These are phyloP conservation scores for Lasioglossum marginatum DNA, from an alignment of 2,888 invertebrate genomes.

Conservation along the genomic window DNA sequence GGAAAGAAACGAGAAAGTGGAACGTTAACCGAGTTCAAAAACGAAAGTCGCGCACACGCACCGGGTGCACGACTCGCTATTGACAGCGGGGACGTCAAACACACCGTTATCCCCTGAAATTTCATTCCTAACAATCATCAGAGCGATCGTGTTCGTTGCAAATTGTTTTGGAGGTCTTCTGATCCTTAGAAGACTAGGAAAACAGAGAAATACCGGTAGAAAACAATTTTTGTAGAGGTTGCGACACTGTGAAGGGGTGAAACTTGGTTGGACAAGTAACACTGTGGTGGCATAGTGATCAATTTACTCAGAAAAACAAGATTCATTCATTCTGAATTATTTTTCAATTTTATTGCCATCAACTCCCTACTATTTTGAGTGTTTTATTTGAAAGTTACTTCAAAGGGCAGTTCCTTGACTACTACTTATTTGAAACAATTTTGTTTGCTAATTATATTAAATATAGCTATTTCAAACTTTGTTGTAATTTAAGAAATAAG, in stretches of 20 bases:
- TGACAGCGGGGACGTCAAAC: constrained; percentile 27
- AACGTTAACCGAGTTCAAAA: constrained; percentile 61
- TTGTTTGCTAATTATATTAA: too few relatives aligned
- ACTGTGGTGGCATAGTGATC: not conserved
- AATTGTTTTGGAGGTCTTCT: too few relatives aligned
- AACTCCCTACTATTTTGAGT: too few relatives aligned
- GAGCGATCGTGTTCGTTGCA: not conserved
- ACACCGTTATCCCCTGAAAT: not conserved
- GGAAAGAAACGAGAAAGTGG: constrained; percentile 55
- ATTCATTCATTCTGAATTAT: not conserved
- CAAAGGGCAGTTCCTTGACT: too few relatives aligned
- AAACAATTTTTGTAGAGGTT: too few relatives aligned
- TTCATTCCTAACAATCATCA: not conserved
- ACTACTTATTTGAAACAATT: too few relatives aligned
- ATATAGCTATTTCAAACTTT: too few relatives aligned
- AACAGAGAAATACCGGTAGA: too few relatives aligned
- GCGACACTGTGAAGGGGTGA: not conserved
- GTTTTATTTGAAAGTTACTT: too few relatives aligned
- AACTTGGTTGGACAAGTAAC: not conserved
- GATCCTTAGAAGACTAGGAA: too few relatives aligned
- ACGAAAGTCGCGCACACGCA: constrained; percentile 54
- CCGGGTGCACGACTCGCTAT: constrained; percentile 42
- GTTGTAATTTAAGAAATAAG: too few relatives aligned
- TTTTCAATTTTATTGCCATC: too few relatives aligned
- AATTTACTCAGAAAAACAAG: not conserved